Percentiles rank a stretch among this genome's conserved stretches.
Evolutionary conservation across 2,113 vertebrate species (phyloP).

Genomic region (Rhabdornis inornatus): DNA sequence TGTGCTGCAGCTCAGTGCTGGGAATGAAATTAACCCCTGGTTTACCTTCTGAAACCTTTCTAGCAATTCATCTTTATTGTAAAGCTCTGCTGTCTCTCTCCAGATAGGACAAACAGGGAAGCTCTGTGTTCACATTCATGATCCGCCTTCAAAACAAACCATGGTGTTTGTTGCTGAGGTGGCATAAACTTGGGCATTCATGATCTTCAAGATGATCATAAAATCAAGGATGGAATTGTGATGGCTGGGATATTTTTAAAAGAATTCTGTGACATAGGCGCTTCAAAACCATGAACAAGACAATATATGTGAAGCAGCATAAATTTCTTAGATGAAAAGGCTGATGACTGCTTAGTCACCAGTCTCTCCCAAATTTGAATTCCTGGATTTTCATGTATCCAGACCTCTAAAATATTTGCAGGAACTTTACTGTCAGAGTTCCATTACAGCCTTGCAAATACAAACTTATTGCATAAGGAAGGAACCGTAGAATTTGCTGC

Average conservation of each 20-base stretch:
- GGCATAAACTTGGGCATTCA: neutral
- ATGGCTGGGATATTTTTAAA: neutral
- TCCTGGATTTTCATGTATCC: neutral
- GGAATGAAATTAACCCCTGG: neutral
- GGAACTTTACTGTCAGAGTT: neutral
- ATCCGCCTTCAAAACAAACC: neutral
- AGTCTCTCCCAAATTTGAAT: neutral
- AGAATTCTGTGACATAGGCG: neutral
- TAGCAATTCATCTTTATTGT: neutral
- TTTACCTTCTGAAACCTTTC: neutral
- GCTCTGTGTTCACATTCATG: neutral
- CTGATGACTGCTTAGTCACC: neutral
- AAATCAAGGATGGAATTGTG: neutral
- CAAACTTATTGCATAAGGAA: neutral
- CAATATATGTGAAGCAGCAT: neutral
- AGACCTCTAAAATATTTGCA: neutral
- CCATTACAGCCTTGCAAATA: neutral
- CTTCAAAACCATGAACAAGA: neutral
- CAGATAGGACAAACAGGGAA: neutral
- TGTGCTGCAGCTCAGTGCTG: neutral
- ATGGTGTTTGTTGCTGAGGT: neutral
- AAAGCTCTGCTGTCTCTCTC: neutral
- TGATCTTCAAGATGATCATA: neutral
- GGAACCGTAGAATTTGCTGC: neutral
- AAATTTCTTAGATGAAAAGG: neutral